These are phyloP conservation scores for Eupithecia insigniata DNA, from an alignment of 2,888 invertebrate genomes.

Conservation along the genomic window DNA sequence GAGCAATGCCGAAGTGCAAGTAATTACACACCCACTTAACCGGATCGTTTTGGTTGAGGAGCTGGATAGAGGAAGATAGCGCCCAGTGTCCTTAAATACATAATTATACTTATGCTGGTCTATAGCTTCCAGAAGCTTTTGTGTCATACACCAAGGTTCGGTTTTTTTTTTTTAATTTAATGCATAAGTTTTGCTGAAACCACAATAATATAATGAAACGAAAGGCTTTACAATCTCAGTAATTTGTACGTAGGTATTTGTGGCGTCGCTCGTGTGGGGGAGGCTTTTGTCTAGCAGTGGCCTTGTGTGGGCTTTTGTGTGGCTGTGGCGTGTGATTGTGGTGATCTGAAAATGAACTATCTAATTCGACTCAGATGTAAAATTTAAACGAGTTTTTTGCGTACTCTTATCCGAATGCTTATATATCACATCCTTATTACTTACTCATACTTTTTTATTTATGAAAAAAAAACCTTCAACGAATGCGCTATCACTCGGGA, in stretches of 20 bases:
- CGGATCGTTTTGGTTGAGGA: conserved; percentile 25
- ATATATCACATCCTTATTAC: background rate
- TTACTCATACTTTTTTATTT: background rate
- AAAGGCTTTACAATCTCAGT: background rate
- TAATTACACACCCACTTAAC: conserved; percentile 34
- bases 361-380: background rate
- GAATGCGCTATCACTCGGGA: background rate
- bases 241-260: background rate
- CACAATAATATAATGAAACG: background rate
- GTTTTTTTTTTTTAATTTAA: background rate
- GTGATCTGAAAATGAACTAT: background rate
- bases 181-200: background rate
- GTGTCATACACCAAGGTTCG: background rate
- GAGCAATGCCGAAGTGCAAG: conserved; percentile 20
- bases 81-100: background rate
- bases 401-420: background rate
- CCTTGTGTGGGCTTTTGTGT: background rate
- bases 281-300: background rate
- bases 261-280: background rate
- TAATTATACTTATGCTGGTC: background rate
- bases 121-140: background rate
- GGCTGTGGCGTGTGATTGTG: too few relatives aligned
- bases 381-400: background rate
- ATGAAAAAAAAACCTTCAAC: background rate
- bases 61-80: background rate